Evolutionary conservation across 2,113 vertebrate genomes (phyloP), one percentile per base, ranked within the genome.

Genomic region (Taurulus bubalis): DNA sequence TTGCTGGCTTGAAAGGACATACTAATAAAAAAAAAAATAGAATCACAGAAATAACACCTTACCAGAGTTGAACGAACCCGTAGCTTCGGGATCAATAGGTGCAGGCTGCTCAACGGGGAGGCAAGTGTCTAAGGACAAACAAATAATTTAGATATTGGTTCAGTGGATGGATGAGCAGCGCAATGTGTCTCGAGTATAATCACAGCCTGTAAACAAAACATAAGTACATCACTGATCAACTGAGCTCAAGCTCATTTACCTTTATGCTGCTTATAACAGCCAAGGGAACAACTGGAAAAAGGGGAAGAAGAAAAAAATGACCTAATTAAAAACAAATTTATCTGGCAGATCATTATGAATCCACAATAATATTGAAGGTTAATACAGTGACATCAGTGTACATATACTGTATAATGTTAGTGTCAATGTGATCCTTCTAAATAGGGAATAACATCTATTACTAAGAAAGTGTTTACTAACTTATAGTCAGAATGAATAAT

Each of bases 221-320:
- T 14, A 18, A 14, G 2, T 34, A 36, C 11, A 9, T 45, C 12
- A 60, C 16, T 10, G 40, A 34, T 51, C 49, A 4, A 65, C 36
- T 45, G 3, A 62, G 9, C 67, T 60, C 4, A 56, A 20, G 8
- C 4, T 24, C 0, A 1, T 38, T 82, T 90, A 94, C 90, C 94
- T 94, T 95, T 96, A 71, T 96, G 95, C 20, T 34, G 93, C 85
- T 94, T 96, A 82, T 94, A 96, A 82, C 95, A 96, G 75, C 59
- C 75, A 38, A 95, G 75, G 2, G 95, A 95, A 89, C 95, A 96
- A 71, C 95, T 96, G 73, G 6, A 87, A 86, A 5, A 42, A 11
- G 24, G 79, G 73, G 6, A 72, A 47, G 0, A 32, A 3, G 34
- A 18, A 28, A 58, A 4, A 26, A 53, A 8, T 24, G 3, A 1